Conservation (phyloP, 2,113 vertebrate genomes). For the Mystacornis crossleyi region DNA sequence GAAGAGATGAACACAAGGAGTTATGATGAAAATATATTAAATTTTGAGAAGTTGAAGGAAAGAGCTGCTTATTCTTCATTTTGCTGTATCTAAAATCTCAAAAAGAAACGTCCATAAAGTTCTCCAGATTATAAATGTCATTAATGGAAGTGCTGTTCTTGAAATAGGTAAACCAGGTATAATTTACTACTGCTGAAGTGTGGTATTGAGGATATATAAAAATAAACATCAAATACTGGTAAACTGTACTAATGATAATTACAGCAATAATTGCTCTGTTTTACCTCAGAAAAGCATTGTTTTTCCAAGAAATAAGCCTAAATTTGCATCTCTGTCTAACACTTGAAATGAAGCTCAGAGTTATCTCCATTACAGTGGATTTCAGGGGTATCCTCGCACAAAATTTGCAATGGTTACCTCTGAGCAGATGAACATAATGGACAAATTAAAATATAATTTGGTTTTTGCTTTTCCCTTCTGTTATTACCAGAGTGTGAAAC, state of each 20-base stretch:
- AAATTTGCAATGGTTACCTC: too few relatives aligned
- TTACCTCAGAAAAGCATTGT: background rate
- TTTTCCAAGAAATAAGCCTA: background rate
- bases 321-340: background rate
- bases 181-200: background rate
- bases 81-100: background rate
- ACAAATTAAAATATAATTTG: background rate
- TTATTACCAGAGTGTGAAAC: background rate
- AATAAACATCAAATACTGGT: background rate
- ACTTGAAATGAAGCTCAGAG: background rate
- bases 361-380: background rate
- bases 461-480: background rate
- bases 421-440: background rate
- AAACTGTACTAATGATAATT: background rate
- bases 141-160: background rate
- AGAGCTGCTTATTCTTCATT: background rate
- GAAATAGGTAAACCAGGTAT: background rate
- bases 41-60: background rate
- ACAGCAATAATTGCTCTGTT: background rate
- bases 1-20: background rate
- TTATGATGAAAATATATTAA: slow-evolving; percentile 6
- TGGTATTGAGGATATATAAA: background rate
- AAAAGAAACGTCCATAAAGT: background rate
- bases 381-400: background rate
- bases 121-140: background rate